phyloP scores from a whole-genome alignment of 2,113 vertebrate genomes.

The Pholis gunnellus region DNA sequence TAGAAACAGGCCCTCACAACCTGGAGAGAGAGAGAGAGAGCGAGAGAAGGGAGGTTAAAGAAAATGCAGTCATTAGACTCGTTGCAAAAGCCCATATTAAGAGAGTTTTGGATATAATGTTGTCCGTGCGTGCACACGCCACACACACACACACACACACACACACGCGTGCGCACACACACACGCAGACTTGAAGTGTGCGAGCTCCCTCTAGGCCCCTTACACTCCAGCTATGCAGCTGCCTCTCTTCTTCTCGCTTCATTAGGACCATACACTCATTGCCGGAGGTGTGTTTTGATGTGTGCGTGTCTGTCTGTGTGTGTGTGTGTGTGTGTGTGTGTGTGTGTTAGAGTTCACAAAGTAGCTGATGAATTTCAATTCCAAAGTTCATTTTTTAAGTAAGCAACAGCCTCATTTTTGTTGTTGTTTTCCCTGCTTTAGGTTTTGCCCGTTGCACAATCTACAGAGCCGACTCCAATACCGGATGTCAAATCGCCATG shows the following conservation, averaged over 20 bases:
- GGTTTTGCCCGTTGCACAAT: conserved; percentile 34
- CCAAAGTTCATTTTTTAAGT: conserved; percentile 17
- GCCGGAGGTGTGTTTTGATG: conserved; percentile 68
- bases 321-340: conserved; percentile 46
- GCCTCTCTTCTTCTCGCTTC: conserved; percentile 69
- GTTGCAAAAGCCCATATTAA: conserved; percentile 33
- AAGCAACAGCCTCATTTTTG: conserved; percentile 30
- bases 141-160: conserved; percentile 18
- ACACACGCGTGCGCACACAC: conserved; percentile 21
- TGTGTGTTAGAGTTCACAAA: conserved; percentile 35
- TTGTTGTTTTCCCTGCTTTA: neutral
- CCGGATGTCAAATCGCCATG: conserved; percentile 26
- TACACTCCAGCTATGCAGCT: conserved; percentile 73
- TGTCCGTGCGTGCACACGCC: conserved; percentile 12
- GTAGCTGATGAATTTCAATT: conserved; percentile 61
- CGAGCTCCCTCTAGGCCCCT: conserved; percentile 66
- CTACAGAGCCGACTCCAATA: conserved; percentile 34
- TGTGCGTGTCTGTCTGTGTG: conserved; percentile 22
- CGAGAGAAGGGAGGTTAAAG: conserved; percentile 31
- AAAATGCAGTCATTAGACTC: conserved; percentile 37
- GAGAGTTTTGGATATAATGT: conserved; percentile 36
- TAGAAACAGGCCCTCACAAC: conserved; percentile 80
- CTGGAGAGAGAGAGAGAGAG: conserved; percentile 63
- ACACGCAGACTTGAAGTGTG: conserved; percentile 51
- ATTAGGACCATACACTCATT: conserved; percentile 73